Conservation (phyloP, 2,113 vertebrate genomes). For the Campylorhamphus procurvoides region DNA sequence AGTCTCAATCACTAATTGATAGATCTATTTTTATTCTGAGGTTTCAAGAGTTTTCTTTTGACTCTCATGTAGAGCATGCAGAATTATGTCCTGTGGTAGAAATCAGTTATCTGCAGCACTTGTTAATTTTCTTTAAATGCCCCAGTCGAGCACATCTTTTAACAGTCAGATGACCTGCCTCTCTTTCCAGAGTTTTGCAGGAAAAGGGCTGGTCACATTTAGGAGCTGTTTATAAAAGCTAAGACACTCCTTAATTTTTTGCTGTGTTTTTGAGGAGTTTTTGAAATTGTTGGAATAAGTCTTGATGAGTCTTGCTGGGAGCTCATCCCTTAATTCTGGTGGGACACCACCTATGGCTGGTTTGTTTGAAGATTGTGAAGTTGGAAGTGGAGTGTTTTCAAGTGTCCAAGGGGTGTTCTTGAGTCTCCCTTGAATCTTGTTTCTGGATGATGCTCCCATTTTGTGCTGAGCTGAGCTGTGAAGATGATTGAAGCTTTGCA, state of each 20-base stretch:
- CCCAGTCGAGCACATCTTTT: background rate
- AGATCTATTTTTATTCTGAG: background rate
- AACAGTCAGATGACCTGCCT: background rate
- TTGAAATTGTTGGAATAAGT: background rate
- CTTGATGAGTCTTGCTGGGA: background rate
- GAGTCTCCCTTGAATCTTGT: background rate
- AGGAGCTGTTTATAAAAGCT: background rate
- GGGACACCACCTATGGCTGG: background rate
- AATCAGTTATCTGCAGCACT: background rate
- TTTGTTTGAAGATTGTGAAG: background rate
- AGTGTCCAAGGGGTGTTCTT: background rate
- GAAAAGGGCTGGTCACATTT: background rate
- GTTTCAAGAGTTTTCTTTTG: background rate
- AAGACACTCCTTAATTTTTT: background rate
- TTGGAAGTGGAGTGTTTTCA: background rate
- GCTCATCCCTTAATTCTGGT: background rate
- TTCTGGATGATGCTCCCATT: background rate
- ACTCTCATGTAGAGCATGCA: background rate
- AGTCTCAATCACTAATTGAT: background rate
- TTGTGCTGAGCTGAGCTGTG: background rate
- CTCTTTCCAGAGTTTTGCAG: background rate
- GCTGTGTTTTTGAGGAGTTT: background rate
- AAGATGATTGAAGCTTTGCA: background rate
- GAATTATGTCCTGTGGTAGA: background rate
- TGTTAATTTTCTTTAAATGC: slow-evolving; percentile 3